These are phyloP conservation scores for Cetoscarus ocellatus DNA, from an alignment of 2,797 vertebrate genomes.

Conservation along the genomic window DNA sequence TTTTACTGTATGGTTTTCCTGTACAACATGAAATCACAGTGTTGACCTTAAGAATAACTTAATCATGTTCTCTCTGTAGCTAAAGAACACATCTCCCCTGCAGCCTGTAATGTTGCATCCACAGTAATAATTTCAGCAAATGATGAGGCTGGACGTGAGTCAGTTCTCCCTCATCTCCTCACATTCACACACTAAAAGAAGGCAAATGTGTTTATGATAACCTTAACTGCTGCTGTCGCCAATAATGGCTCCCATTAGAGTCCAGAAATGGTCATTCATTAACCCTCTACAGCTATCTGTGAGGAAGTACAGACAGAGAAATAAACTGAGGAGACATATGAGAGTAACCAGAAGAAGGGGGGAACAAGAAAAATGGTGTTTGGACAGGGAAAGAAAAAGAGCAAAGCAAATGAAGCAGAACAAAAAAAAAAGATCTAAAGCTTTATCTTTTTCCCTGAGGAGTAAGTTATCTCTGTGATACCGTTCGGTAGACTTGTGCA, in stretches of 20 bases:
- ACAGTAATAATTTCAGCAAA: constrained; percentile 54
- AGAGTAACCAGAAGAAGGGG: background rate
- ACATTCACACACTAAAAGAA: constrained; percentile 45
- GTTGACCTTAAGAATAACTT: constrained; percentile 10
- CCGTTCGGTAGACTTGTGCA: too few species aligned
- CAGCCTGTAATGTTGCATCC: constrained; percentile 24
- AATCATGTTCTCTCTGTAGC: constrained; percentile 14
- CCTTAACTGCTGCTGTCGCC: constrained; percentile 51
- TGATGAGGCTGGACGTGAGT: constrained; percentile 50
- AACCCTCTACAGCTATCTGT: constrained; percentile 40
- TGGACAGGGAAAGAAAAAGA: too few species aligned
- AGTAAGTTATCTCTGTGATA: too few species aligned
- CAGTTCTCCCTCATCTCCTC: constrained; percentile 40
- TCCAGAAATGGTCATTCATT: constrained; percentile 58
- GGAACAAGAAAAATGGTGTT: too few species aligned
- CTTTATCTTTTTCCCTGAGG: too few species aligned
- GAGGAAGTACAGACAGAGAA: constrained; percentile 38
- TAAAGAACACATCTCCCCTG: constrained; percentile 13
- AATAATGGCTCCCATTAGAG: constrained; percentile 60
- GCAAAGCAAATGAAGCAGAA: too few species aligned
- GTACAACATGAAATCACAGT: background rate
- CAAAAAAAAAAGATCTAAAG: too few species aligned
- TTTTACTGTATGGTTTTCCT: background rate
- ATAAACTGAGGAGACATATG: background rate
- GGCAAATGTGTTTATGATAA: constrained; percentile 71